phyloP scores from a whole-genome alignment of 2,113 vertebrate species.

The Bubo blakistoni region DNA sequence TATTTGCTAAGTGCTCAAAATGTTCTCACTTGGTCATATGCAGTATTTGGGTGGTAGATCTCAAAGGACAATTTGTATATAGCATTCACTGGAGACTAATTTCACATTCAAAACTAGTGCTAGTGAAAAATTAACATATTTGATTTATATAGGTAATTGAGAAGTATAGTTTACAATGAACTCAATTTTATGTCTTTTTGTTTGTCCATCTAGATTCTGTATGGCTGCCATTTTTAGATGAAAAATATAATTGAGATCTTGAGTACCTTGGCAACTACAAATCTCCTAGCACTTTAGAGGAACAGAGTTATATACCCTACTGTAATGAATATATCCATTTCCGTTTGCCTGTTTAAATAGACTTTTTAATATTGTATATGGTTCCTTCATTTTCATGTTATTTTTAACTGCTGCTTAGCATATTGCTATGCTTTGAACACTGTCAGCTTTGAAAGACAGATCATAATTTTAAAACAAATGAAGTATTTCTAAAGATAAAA shows the following conservation, averaged over 20 bases:
- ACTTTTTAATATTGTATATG: not conserved
- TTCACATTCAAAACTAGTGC: not conserved
- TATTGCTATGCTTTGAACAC: not conserved
- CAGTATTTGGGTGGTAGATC: not conserved
- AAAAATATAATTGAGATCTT: not conserved
- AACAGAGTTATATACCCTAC: not conserved
- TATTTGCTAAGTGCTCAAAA: not conserved
- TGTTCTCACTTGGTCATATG: not conserved
- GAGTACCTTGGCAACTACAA: not conserved
- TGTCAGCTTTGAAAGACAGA: not conserved
- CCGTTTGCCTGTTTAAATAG: not conserved
- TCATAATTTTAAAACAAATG: not conserved
- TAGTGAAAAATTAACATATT: not conserved
- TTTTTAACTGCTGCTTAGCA: not conserved
- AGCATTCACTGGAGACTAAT: not conserved
- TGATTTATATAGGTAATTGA: not conserved
- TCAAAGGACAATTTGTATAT: not conserved
- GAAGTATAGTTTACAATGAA: not conserved
- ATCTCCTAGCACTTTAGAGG: not conserved
- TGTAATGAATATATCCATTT: not conserved
- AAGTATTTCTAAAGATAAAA: not conserved
- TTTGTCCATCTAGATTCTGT: not conserved
- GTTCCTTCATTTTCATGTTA: not conserved
- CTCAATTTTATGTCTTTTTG: not conserved
- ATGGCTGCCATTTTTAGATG: not conserved